These are phyloP conservation scores for Galago senegalensis DNA, from an alignment of 2,797 vertebrate species.

Conservation along the genomic window DNA sequence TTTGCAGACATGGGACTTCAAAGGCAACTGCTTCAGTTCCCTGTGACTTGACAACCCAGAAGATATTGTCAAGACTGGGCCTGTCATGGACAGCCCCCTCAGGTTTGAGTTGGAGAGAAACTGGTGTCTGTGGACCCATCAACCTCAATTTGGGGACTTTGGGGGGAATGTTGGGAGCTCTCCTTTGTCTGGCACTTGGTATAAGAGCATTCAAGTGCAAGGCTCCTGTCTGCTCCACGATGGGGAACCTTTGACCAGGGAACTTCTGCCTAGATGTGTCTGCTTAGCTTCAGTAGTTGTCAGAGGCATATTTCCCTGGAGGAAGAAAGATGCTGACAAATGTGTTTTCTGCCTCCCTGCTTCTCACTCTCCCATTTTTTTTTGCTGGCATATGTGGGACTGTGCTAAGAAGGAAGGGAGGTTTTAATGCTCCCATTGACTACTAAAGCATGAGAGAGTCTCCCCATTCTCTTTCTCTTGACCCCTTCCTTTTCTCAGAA, in stretches of 20 bases:
- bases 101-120: slow-evolving; percentile 7
- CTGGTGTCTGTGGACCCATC: neutral
- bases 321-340: slow-evolving; percentile 21
- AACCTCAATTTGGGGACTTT: neutral
- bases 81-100: neutral
- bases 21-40: neutral
- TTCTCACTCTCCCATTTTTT: neutral
- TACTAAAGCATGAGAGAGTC: neutral
- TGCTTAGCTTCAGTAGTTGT: neutral
- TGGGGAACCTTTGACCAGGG: neutral
- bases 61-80: neutral
- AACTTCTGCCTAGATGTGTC: slow-evolving; percentile 20
- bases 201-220: neutral
- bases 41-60: neutral
- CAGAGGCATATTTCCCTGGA: slow-evolving; percentile 23
- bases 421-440: neutral
- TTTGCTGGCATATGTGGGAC: neutral
- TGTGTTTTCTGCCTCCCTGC: slow-evolving; percentile 18
- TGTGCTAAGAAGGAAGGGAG: neutral
- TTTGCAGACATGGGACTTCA: neutral
- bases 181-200: neutral
- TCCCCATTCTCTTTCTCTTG: neutral
- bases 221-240: neutral
- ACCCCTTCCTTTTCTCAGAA: neutral
- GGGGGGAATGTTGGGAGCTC: neutral